These are phyloP conservation scores for Bombus sibiricus DNA, from an alignment of 1,140 invertebrate species.

Conservation along the genomic window DNA sequence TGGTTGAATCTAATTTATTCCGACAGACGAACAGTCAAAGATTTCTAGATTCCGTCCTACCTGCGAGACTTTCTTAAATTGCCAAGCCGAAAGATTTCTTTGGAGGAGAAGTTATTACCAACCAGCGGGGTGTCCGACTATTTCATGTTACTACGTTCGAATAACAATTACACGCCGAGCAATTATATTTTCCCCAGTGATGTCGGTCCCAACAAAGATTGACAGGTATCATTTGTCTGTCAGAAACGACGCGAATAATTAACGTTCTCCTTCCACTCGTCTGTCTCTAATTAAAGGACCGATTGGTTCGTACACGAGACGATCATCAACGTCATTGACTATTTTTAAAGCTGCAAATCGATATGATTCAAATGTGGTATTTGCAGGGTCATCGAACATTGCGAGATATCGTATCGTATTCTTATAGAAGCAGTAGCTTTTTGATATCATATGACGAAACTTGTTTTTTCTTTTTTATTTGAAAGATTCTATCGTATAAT, in stretches of 20 bases:
- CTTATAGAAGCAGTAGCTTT: too few relatives aligned
- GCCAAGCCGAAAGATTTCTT: conserved; percentile 44
- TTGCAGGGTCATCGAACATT: neutral
- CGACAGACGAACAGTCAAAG: conserved; percentile 38
- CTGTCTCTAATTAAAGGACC: conserved; percentile 1
- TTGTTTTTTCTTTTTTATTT: too few relatives aligned
- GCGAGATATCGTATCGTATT: too few relatives aligned
- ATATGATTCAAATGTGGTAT: neutral
- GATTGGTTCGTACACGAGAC: neutral
- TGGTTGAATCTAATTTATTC: conserved; percentile 59
- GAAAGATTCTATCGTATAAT: too few relatives aligned
- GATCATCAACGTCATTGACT: neutral
- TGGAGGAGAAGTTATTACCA: conserved; percentile 61
- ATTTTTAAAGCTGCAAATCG: neutral
- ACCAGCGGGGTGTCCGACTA: conserved; percentile 56
- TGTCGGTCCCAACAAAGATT: conserved; percentile 34
- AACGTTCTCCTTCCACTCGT: neutral
- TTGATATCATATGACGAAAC: too few relatives aligned
- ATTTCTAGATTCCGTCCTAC: conserved; percentile 60
- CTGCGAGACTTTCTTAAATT: conserved; percentile 58
- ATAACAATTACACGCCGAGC: conserved; percentile 55
- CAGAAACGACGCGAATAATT: conserved; percentile 33
- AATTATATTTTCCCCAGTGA: conserved; percentile 43
- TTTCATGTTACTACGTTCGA: conserved; percentile 60
- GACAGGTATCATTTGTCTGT: conserved; percentile 65